Conservation (phyloP, 2,113 vertebrate genomes). For the Nettapus auritus region DNA sequence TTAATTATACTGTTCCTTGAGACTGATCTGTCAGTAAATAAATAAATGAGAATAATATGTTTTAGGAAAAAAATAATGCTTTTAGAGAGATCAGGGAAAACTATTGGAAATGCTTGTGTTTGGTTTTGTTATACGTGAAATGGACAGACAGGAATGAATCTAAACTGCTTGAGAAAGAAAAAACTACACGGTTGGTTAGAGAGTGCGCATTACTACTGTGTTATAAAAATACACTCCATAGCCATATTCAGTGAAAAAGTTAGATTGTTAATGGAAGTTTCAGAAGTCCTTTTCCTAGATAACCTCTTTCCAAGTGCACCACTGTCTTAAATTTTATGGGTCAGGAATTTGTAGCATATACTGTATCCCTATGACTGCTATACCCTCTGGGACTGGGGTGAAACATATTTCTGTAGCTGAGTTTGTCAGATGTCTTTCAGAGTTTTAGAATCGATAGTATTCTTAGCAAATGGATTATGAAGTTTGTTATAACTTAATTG, state of each 20-base stretch:
- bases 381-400: no score
- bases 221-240: not conserved
- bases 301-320: not conserved
- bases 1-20: not conserved
- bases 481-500: not conserved
- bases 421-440: not conserved
- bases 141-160: not conserved
- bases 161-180: not conserved
- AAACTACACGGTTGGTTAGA: not conserved
- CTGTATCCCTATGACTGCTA: not conserved
- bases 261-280: not conserved
- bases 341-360: not conserved
- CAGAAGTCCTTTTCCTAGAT: not conserved
- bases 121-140: not conserved
- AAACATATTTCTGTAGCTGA: accelerated
- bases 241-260: accelerated
- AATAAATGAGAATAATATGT: no score
- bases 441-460: not conserved
- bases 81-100: not conserved
- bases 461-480: not conserved
- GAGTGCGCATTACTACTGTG: not conserved
- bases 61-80: not conserved
- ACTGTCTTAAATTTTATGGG: not conserved
- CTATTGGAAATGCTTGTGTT: not conserved
- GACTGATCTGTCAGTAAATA: not conserved